Base-by-base conservation (phyloP, 2,888 invertebrate genomes). In the Petrolisthes manimaculis region DNA sequence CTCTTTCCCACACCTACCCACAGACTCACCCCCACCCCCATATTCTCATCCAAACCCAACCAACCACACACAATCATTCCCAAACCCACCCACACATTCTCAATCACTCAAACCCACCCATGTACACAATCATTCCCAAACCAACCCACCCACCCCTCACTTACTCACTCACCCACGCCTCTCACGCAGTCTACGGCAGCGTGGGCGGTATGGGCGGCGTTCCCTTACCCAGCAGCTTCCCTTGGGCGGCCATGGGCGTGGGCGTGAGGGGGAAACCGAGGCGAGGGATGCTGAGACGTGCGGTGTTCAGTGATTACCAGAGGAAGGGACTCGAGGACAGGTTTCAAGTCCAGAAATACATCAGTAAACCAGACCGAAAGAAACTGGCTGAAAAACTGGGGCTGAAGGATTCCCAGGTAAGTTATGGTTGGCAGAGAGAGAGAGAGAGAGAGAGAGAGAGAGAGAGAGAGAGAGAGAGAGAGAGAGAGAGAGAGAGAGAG, bases 321-420 rank as follows among this genome's bases (percentile, higher is more conserved):
- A 94, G 99, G 78, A 98, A 98, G 92, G 99, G 99, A 0, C 94
- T 99, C 91, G 99, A 99, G 94, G 96, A 98, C 92, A 94, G 98
- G 93, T 99, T 99, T 94, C 97, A 98, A 93, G 96, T 97, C 84
- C 99, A 99, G 94, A 99, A 99, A 93, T 99, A 99, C 94, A 99
- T 99, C 93, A 98, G 98, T 93, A 99, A 99, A 93, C 99, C 99
- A 0, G 99, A 99, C 93, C 95, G 99, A 93, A 99, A 98, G 95
- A 98, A 98, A 92, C 94, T 99, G 91, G 99, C 99, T 0, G 98
- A 98, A 93, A 97, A 98, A 93, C 94, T 99, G 83, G 98, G 98
- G 12, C 95, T 99, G 14, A 99, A 99, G 93, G 99, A 99, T 92
- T 98, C 98, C 91, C 99, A 99, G 96, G 99, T 98, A 92, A 94